These are phyloP conservation scores for Lonchura striata DNA, from an alignment of 2,113 vertebrate genomes.

Conservation along the genomic window DNA sequence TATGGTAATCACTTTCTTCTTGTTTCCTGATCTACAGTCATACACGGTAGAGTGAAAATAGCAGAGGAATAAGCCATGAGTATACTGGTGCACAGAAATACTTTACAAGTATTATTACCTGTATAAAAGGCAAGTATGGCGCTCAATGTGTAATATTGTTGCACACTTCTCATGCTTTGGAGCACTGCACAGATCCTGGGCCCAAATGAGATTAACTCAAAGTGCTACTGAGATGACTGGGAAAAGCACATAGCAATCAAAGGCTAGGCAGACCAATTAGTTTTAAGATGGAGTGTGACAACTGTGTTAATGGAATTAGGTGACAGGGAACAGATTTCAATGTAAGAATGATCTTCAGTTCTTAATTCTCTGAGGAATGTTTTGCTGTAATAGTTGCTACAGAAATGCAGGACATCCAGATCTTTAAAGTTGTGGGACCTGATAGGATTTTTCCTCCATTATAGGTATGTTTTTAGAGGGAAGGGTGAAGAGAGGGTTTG, in stretches of 20 bases:
- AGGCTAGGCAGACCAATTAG: not conserved
- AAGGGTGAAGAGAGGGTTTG: not conserved
- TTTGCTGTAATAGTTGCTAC: not conserved
- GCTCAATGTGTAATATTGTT: not conserved
- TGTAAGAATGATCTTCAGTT: not conserved
- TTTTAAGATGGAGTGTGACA: not conserved
- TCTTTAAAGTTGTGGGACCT: not conserved
- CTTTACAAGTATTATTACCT: not conserved
- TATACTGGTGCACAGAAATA: not conserved
- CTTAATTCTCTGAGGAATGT: not conserved
- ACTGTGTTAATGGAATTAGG: not conserved
- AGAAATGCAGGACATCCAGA: not conserved
- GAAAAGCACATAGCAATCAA: not conserved
- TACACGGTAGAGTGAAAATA: not conserved
- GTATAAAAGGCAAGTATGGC: not conserved
- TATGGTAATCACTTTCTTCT: not conserved
- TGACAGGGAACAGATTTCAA: fast-evolving
- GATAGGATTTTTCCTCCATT: not conserved
- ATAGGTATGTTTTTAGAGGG: no score
- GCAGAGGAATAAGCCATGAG: not conserved
- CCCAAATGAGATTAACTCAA: not conserved
- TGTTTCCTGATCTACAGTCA: not conserved
- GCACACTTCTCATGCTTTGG: not conserved
- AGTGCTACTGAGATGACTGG: not conserved
- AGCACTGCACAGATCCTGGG: not conserved